Evolutionary conservation across 2,797 vertebrate genomes (phyloP).

Genomic region (Neosilurus hyrtlii): DNA sequence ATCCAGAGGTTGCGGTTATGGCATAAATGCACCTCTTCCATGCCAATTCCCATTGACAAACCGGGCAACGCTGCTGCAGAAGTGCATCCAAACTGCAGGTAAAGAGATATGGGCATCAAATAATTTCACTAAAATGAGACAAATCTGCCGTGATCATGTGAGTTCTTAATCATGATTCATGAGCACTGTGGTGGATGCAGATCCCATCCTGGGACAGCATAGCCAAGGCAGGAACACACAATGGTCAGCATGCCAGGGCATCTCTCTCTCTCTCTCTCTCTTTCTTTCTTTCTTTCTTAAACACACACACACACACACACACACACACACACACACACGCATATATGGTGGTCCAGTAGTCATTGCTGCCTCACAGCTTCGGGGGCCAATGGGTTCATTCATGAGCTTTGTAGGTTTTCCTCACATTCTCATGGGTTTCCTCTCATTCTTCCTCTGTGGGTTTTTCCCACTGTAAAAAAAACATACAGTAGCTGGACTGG

Average conservation of each 20-base stretch:
- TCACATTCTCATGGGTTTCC: not conserved
- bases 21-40: not conserved
- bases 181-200: not conserved
- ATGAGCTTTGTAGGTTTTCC: not conserved
- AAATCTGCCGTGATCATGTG: not conserved
- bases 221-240: no score
- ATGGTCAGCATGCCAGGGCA: not conserved
- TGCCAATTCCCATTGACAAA: not conserved
- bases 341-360: not conserved
- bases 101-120: not conserved
- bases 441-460: not conserved
- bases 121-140: not conserved
- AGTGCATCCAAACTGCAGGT: not conserved
- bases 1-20: not conserved
- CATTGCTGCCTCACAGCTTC: not conserved
- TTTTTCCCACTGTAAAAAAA: not conserved
- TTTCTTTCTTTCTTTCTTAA: not conserved
- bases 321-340: no score
- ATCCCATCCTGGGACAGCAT: not conserved
- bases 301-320: not conserved
- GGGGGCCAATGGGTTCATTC: not conserved
- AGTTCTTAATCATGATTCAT: not conserved
- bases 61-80: not conserved
- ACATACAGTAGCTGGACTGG: not conserved
- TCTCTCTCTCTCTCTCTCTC: not conserved